These are phyloP conservation scores for Zosterops japonicus DNA, from an alignment of 2,113 vertebrate genomes.

Conservation along the genomic window DNA sequence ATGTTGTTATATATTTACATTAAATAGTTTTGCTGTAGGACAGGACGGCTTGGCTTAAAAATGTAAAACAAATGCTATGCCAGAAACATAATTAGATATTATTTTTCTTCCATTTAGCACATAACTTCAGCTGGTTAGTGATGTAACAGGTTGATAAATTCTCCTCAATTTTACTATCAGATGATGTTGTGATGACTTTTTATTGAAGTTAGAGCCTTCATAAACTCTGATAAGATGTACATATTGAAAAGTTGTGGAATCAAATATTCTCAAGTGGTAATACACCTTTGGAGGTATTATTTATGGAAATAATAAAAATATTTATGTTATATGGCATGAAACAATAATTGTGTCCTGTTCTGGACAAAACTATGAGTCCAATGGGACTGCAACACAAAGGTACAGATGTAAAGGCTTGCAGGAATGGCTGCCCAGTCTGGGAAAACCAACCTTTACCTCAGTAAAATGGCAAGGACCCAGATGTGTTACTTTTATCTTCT, in stretches of 20 bases:
- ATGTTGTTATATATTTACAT: neutral
- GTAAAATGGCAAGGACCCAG: neutral
- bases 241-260: neutral
- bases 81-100: slow-evolving; percentile 18
- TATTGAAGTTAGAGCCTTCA: neutral
- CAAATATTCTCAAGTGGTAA: neutral
- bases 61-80: slow-evolving; percentile 10
- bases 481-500: neutral
- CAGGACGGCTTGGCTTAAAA: slow-evolving; percentile 31
- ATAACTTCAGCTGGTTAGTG: slow-evolving; percentile 4
- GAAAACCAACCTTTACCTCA: neutral
- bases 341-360: neutral
- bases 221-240: neutral
- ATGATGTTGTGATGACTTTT: neutral
- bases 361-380: neutral
- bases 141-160: neutral
- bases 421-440: neutral
- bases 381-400: neutral
- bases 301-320: slow-evolving; percentile 5
- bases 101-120: neutral
- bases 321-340: neutral
- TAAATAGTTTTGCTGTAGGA: slow-evolving; percentile 41
- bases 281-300: neutral
- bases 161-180: slow-evolving; percentile 14
- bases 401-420: neutral